Evolutionary conservation across 2,113 vertebrate species (phyloP), one percentile per base, ranked within the genome.

Genomic region (Pardalotus punctatus): DNA sequence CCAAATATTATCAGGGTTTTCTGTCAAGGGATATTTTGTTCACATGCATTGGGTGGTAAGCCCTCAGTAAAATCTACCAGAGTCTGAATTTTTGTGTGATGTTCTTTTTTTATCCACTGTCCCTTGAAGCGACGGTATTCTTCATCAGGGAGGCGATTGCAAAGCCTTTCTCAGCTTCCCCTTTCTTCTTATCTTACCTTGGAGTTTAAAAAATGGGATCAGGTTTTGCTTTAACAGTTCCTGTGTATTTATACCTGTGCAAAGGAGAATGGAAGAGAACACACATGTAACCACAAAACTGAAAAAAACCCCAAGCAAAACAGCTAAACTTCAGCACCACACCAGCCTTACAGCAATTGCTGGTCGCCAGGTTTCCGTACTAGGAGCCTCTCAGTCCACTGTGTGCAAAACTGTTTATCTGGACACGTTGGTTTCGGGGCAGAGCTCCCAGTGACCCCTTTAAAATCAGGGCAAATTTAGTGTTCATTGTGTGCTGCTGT

Each of bases 351-450:
- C 24, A 67, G 29, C 48, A 69, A 18, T 18, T 45, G 61, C 43
- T 3, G 1, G 18, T 47, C 43, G 22, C 24, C 9, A 36, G 15
- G 11, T 45, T 70, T 61, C 54, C 50, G 25, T 21, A 19, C 3
- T 18, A 12, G 35, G 48, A 64, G 14, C 21, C 9, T 81, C 78
- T 15, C 12, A 22, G 4, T 21, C 25, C 1, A 0, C 58, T 47
- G 16, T 28, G 43, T 57, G 43, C 61, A 65, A 87, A 76, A 51
- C 40, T 43, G 15, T 5, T 4, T 58, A n/a, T 27, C 50, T 80
- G 62, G 54, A 56, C 35, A 36, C 0, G 0, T 2, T 50, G 50
- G 1, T 47, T 42, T 80, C 22, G 29, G 38, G 61, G 23, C 33
- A 89, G 61, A 80, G 19, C 20, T 87, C 38, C 22, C 28, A 17